phyloP scores from a whole-genome alignment of 2,888 invertebrate genomes.

The Ochlodes sylvanus region DNA sequence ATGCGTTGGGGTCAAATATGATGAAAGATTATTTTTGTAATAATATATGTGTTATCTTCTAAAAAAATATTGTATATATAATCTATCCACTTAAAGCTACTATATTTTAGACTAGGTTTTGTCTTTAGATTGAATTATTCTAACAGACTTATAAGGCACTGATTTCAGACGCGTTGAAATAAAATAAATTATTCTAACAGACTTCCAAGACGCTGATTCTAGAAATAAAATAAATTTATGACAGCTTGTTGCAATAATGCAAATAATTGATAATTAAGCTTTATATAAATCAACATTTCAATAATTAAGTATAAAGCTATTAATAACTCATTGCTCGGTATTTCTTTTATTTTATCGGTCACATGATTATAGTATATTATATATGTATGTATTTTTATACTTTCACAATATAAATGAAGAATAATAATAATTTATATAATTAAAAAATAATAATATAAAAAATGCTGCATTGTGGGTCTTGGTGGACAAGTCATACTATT shows the following conservation, averaged over 20 bases:
- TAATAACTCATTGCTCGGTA: too few relatives aligned
- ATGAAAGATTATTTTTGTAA: background rate
- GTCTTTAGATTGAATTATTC: slow-evolving; percentile 24
- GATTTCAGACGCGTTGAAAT: slow-evolving; percentile 3
- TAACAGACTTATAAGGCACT: slow-evolving; percentile 41
- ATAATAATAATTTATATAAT: too few relatives aligned
- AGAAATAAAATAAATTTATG: background rate
- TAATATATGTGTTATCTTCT: background rate
- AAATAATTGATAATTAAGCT: background rate
- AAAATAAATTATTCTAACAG: slow-evolving; percentile 23
- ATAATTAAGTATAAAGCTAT: background rate
- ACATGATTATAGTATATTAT: background rate
- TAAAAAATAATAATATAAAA: background rate
- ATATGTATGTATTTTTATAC: background rate
- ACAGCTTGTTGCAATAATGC: background rate
- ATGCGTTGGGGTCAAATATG: slow-evolving; percentile 13
- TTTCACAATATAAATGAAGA: background rate
- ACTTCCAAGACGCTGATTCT: slow-evolving; percentile 37
- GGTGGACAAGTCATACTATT: slow-evolving; percentile 1
- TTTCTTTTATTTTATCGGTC: background rate
- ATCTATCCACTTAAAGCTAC: slow-evolving; percentile 10
- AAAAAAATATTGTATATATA: slow-evolving; percentile 8
- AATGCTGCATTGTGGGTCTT: slow-evolving; percentile 12
- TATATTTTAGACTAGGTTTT: slow-evolving; percentile 30
- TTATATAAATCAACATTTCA: background rate